These are phyloP conservation scores for Microtus ochrogaster DNA, from an alignment of 2,113 vertebrate genomes.

Conservation along the genomic window DNA sequence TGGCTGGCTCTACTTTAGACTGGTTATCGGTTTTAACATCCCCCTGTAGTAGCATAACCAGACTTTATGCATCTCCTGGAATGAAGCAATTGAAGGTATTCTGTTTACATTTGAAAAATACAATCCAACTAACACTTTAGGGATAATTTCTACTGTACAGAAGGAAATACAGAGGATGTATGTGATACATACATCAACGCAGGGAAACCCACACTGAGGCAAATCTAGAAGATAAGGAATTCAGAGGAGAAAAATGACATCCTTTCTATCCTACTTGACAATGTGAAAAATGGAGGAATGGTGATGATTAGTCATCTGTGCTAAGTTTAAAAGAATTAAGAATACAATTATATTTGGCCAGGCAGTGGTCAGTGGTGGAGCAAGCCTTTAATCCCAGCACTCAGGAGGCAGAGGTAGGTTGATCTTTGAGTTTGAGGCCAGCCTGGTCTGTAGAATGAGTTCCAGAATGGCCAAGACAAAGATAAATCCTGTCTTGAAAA, in stretches of 20 bases:
- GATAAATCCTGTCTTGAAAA: neutral
- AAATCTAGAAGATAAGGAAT: neutral
- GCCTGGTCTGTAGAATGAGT: neutral
- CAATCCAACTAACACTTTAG: constrained; percentile 3
- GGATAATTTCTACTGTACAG: constrained; percentile 22
- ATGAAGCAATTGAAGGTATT: neutral
- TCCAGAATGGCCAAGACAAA: neutral
- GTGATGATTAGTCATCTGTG: neutral
- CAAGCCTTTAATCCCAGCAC: neutral
- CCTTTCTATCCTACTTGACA: neutral
- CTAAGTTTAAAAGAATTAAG: constrained; percentile 57
- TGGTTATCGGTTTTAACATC: neutral
- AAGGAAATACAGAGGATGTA: neutral
- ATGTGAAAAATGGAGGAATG: neutral
- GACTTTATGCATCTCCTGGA: neutral
- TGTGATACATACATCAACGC: neutral
- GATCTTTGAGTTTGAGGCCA: neutral
- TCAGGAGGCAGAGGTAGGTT: neutral
- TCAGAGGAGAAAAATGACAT: neutral
- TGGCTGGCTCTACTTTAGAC: neutral
- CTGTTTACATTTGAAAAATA: neutral
- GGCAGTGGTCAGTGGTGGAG: too few species aligned
- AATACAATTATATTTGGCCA: neutral
- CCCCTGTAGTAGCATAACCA: neutral
- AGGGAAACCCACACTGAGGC: neutral